Base-by-base conservation (phyloP, 1,140 invertebrate genomes). In the Tetragonula clypearis region DNA sequence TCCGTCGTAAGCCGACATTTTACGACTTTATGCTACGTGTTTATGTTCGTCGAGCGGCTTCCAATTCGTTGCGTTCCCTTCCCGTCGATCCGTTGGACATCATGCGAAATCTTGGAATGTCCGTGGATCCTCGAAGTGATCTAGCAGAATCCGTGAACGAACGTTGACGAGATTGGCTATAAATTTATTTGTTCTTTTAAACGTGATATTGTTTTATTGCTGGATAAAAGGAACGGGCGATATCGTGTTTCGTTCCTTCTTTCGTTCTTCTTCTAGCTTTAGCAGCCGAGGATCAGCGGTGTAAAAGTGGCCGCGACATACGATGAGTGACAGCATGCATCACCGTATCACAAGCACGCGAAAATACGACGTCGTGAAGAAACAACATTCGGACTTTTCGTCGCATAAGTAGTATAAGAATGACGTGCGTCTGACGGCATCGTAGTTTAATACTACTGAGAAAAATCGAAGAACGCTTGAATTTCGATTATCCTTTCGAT, bases 11-110 rank as follows among this genome's bases (percentile, higher is more conserved):
- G 92, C 90, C 88, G 90, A 88, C 41, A 86, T 92, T 93, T 94
- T 93, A 93, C 90, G 92, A 94, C 92, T 93, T 94, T 93, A 93
- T 93, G 89, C 91, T 92, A 93, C 92, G 92, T 93, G 93, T 49
- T 91, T 35, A 35, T 35, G 35, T 35, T 91, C 90, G 90, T 86
- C 88, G 85, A 89, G 84, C 82, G 86, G 87, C 79, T 88, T 93
- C 88, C 91, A 90, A 92, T 93, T 91, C 89, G 84, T 89, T 73
- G 74, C 56, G n/a, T 41, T 65, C 69, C 49, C 30, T 60, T 83
- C 12, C 14, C 65, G 80, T 11, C 73, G 71, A 77, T 79, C 84
- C 68, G 60, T 73, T 62, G 82, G 71, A 79, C 87, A 79, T 82
- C 66, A 21, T 65, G 26, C 14, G n/a, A 17, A 65, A 84, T 73